Evolutionary conservation across 2,113 vertebrate species (phyloP), one percentile per base, ranked within the genome.

Genomic region (Aegypius monachus): DNA sequence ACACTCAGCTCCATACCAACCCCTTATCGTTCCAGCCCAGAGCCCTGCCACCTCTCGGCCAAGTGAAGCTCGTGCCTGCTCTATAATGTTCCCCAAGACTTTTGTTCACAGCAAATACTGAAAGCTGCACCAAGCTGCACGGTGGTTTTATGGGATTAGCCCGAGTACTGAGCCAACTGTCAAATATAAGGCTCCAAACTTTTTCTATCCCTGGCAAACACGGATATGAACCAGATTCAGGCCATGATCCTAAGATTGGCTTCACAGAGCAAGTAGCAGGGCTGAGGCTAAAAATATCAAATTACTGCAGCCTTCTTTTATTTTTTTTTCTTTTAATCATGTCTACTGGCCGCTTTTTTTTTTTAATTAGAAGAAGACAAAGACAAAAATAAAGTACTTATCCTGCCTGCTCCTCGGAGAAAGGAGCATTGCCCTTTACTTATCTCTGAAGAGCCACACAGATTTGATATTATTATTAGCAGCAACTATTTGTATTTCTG

Each of bases 391-490:
- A 91, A 95, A 89, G 42, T 94, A 79, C 62, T 95, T 95, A 89
- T 93, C 36, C 83, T 87, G 77, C 52, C 52, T 74, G 59, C 61
- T 96, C 86, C 88, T 89, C 1, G 1, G 81, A 95, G 89, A 72
- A 96, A 85, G 77, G 29, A 95, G 87, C 58, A 72, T 38, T 90
- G 94, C 77, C 86, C 94, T 96, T 86, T 93, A 95, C 93, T 96
- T 89, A 95, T 89, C 84, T 95, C 81, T 73, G 84, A 93, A 95
- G 43, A 93, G 89, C 65, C 94, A 94, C 6, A 6, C 70, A 94
- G 77, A 95, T 93, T 95, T 94, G 94, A 72, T 75, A 92, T 80
- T 89, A 94, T 53, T 97, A 94, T 87, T 87, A 97, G 70, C 75
- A 11, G 9, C 81, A 80, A 80, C 74, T 95, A 66, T 85, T 82